Evolutionary conservation across 1,140 invertebrate species (phyloP), one percentile per base, ranked within the genome.

Genomic region (Drosophila baimaii): DNA sequence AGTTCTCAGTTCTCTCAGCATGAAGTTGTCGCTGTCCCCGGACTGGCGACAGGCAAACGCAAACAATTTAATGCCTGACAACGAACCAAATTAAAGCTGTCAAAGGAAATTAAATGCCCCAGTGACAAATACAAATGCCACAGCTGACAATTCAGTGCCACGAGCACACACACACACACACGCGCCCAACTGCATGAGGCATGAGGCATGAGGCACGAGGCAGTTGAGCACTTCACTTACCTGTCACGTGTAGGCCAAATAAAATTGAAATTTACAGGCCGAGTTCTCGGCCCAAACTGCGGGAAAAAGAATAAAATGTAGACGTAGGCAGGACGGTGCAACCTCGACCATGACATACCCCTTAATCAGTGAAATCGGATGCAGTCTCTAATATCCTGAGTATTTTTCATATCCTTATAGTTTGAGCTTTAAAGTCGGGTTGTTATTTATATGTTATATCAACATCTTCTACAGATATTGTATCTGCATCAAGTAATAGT

Each of bases 191-290:
- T 49, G 47, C 47, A 51, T 29, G 27, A 31, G 46, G 23, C 25
- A 29, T 17, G 27, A 33, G 49, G 17, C 49, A n/a, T 5, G 13
- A 21, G 19, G 13, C 51, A 35, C 19, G 33, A 15, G 51, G 51
- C 51, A 35, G 51, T 54, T 54, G 31, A 54, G 39, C 73, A 66
- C 73, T 76, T 76, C 62, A 49, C 66, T 46, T 65, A 78, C 65
- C 75, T 82, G 75, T 79, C 75, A 85, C 82, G 81, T 84, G 77
- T 81, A 81, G 77, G 78, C 81, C 81, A 84, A 85, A 84, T 79
- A 76, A 86, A 85, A 85, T 86, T 79, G 69, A 85, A 85, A 86
- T 85, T 82, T 85, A 76, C 79, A 79, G 71, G 51, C 51, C 31
- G 61, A 65, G 57, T 10, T 41, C 35, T 17, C 31, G 23, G 17